A percentile compares a stretch with the other conserved stretches of the same genome.
phyloP scores from a whole-genome alignment of 1,140 invertebrate species.

The Conus betulinus region DNA sequence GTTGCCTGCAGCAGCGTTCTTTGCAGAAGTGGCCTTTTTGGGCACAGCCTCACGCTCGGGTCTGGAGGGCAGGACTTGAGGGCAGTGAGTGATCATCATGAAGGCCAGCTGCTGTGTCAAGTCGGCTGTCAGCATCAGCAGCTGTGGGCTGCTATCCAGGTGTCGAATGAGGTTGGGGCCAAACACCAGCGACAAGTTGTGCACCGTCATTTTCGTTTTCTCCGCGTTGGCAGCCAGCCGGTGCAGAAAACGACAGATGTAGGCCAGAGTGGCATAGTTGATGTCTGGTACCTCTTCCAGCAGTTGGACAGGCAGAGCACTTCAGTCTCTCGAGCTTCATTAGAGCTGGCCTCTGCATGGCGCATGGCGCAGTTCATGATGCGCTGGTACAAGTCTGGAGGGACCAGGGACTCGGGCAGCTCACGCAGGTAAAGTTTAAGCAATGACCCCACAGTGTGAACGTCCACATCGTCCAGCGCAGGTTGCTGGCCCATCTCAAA shows the following conservation, averaged over 20 bases:
- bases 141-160: conserved; percentile 67
- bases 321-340: conserved; percentile 42
- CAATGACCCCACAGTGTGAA: conserved; percentile 72
- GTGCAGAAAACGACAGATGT: conserved; percentile 68
- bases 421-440: conserved; percentile 73
- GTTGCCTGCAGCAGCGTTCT: no score
- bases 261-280: conserved; percentile 69
- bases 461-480: conserved; percentile 64
- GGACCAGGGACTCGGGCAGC: conserved; percentile 73
- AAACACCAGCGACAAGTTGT: conserved; percentile 72
- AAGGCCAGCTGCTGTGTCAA: conserved; percentile 66
- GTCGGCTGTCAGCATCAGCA: conserved; percentile 70
- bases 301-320: conserved; percentile 46
- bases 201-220: conserved; percentile 70
- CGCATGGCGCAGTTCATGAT: conserved; percentile 70
- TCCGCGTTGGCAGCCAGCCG: conserved; percentile 54
- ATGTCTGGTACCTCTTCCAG: conserved; percentile 61
- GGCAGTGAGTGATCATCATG: conserved; percentile 64
- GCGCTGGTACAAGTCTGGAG: conserved; percentile 66
- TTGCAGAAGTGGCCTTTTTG: no score
- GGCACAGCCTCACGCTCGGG: background rate
- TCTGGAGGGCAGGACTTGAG: conserved; percentile 58
- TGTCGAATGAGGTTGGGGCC: conserved; percentile 70
- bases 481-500: conserved; percentile 71
- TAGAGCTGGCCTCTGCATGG: conserved; percentile 54